phyloP scores from a whole-genome alignment of 2,888 invertebrate genomes.

The Phania funesta region DNA sequence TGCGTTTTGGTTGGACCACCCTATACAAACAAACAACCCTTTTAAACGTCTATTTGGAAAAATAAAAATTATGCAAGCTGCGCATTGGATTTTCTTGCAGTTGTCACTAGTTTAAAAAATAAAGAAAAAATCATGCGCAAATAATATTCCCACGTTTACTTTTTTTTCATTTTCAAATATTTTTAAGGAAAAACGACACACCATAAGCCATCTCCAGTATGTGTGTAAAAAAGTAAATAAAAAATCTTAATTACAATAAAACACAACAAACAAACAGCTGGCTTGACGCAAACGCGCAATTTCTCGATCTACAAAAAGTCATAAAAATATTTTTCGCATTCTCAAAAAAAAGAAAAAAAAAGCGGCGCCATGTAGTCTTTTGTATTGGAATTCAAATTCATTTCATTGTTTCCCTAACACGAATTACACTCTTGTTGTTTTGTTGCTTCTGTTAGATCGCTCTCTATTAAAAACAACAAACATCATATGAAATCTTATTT shows the following conservation, averaged over 20 bases:
- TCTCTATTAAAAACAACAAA: conserved; percentile 24
- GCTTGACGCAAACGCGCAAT: conserved; percentile 41
- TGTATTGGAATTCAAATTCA: conserved; percentile 21
- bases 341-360: neutral
- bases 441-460: conserved; percentile 12
- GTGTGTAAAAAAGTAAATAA: conserved; percentile 16
- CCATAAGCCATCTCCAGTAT: no score
- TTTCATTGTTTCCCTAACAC: conserved; percentile 3
- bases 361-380: conserved; percentile 45
- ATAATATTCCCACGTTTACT: conserved; percentile 49
- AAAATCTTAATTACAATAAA: conserved; percentile 46
- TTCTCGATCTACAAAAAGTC: conserved; percentile 32
- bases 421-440: conserved; percentile 8
- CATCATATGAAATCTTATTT: neutral
- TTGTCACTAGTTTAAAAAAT: conserved; percentile 30
- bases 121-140: conserved; percentile 34
- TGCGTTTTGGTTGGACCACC: no score
- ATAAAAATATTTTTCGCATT: conserved; percentile 32
- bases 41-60: neutral
- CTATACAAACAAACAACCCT: conserved; percentile 29
- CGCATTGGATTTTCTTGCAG: conserved; percentile 57
- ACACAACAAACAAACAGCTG: conserved; percentile 43
- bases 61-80: conserved; percentile 41
- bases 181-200: conserved; percentile 32
- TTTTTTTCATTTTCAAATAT: neutral